Base-by-base conservation (phyloP, 2,113 vertebrate species). In the Cyprinodon variegatus region DNA sequence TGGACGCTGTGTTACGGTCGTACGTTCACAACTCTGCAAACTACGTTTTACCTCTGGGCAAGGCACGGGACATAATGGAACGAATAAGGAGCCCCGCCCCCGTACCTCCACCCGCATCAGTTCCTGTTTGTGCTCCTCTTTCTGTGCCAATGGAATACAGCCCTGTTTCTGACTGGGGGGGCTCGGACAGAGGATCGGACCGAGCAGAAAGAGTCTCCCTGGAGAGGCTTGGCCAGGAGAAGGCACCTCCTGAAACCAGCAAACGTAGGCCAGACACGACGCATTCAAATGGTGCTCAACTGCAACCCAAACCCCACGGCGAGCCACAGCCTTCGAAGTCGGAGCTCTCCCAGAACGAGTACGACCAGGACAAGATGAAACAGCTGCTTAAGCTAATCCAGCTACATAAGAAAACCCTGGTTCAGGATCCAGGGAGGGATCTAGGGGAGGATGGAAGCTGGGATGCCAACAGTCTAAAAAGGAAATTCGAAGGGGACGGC, bases 361-460 rank as follows among this genome's bases (percentile, higher is more conserved):
- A 94, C 68, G 93, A 98, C 77, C 93, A 93, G 13, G 96, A 97
- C 60, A 96, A 91, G 89, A 90, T 99, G 89, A 95, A 95, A 85
- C 92, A 96, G 64, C 90, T 99, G 76, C 96, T 99, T 72, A 93
- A 96, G 83, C 93, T 99, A 82, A 98, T 99, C 88, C 96, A 98
- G 53, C 94, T 94, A 48, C 96, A 93, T 74, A 99, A 98, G 84
- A 96, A 97, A 83, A 93, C 92, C 4, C 87, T 92, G 0, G 88
- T 88, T 36, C 93, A 94, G 83, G 93, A 97, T 36, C 91, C 88
- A 0, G 95, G 94, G 81, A 95, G 95, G 60, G 89, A 89, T 11
- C 65, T 63, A 53, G 96, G 95, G 8, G 91, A 86, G 11, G 96
- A 96, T n/a, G 94, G 94, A 3, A 63, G 76, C 2, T 83, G 94